Evolutionary conservation across 2,113 vertebrate genomes (phyloP).

Genomic region (Callithrix jacchus): DNA sequence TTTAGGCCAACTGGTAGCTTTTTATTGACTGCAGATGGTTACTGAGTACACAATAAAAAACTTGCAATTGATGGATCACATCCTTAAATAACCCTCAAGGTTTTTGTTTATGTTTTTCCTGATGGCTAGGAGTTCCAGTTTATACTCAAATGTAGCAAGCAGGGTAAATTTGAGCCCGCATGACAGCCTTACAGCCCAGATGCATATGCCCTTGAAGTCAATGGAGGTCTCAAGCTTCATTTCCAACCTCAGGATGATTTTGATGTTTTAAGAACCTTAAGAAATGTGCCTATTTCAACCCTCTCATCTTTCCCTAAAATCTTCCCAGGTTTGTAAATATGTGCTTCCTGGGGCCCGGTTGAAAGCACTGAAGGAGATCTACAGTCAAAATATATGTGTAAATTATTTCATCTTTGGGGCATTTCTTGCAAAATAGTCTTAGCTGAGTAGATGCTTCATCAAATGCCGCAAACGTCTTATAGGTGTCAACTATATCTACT

Average conservation of each 20-base stretch:
- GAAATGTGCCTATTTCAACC: background rate
- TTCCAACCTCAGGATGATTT: background rate
- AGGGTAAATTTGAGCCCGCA: background rate
- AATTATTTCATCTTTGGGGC: background rate
- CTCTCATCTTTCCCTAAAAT: background rate
- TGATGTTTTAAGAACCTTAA: constrained; percentile 4
- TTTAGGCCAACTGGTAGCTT: background rate
- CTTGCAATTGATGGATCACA: background rate
- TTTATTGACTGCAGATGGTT: constrained; percentile 72
- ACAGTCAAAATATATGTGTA: background rate
- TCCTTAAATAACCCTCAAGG: constrained; percentile 42
- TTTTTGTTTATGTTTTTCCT: background rate
- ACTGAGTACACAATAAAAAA: constrained; percentile 39
- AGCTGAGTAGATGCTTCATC: background rate
- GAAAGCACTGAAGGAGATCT: background rate
- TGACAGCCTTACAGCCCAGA: background rate
- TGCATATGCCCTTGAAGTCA: background rate
- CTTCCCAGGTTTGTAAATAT: background rate
- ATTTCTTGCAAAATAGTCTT: background rate
- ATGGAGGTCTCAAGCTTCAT: background rate
- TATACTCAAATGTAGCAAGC: background rate
- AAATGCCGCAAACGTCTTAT: background rate
- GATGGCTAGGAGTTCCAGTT: background rate
- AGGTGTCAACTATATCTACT: background rate
- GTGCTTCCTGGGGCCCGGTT: rapidly evolving